A percentile compares a stretch with the other conserved stretches of the same genome.
phyloP scores from a whole-genome alignment of 2,888 invertebrate genomes.

The Trachelus iudaicus region DNA sequence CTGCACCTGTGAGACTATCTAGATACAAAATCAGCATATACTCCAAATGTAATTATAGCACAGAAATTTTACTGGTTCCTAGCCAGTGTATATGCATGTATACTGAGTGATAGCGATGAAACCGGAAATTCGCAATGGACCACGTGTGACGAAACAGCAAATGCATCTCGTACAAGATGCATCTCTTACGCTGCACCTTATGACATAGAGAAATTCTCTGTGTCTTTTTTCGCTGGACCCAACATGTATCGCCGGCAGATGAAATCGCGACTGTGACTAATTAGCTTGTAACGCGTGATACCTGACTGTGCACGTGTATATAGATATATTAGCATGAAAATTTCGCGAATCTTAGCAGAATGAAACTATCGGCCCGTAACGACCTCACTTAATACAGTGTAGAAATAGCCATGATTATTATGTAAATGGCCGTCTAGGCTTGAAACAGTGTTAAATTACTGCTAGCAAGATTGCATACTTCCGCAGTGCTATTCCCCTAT shows the following conservation, averaged over 20 bases:
- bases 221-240: neutral
- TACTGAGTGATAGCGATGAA: neutral
- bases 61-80: neutral
- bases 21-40: neutral
- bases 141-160: neutral
- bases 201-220: neutral
- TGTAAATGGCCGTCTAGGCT: conserved; percentile 27
- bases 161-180: neutral
- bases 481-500: conserved; percentile 17
- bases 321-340: neutral
- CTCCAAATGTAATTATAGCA: neutral
- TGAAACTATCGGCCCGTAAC: neutral
- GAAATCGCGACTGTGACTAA: neutral
- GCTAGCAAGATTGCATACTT: conserved; percentile 30
- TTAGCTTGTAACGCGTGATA: neutral
- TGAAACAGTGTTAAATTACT: conserved; percentile 32
- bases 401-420: conserved; percentile 33
- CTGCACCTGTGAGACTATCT: neutral
- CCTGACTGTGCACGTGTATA: neutral
- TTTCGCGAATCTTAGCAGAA: neutral
- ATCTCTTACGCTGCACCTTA: neutral
- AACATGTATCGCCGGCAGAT: neutral
- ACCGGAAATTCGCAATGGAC: neutral
- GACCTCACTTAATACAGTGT: conserved; percentile 4
- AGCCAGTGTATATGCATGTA: neutral